Evolutionary conservation across 2,113 vertebrate species (phyloP), one percentile per base, ranked within the genome.

Genomic region (Phalacrocorax pelagicus): DNA sequence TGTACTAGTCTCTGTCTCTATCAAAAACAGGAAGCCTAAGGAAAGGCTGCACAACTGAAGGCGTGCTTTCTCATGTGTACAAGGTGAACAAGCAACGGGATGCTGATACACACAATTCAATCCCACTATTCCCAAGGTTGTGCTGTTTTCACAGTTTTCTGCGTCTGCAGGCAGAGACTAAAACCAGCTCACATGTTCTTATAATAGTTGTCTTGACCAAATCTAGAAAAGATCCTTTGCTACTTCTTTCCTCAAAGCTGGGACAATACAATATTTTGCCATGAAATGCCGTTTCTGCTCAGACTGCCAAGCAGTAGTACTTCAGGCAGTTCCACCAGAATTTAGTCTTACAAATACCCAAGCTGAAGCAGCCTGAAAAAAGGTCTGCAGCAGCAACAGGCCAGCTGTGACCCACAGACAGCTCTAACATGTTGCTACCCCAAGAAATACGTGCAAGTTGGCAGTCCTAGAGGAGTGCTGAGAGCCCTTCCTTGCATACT

Each of bases 41-140:
- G 88, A 90, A 78, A 77, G 59, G 20, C 22, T 63, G 62, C 29
- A 17, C 2, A 21, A 42, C 20, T 44, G 40, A 69, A 67, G 30
- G 12, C 0, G 1, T 12, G 9, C 54, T 44, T 69, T 74, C 46
- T 73, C 0, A 0, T 40, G 16, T 6, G 15, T 11, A 44, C 1
- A 2, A 10, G 9, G 4, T 40, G 42, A 57, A 73, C 49, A 29
- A 70, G 20, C 18, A 77, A 26, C 0, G 1, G 40, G 27, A 74
- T 44, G n/a, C 77, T 40, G 49, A 81, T 10, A 74, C 10, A 17
- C 17, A 34, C n/a, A 58, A 10, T 34, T 67, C 11, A 5, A 34
- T 12, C 17, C 21, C 3, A 4, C 23, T 49, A 3, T n/a, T 81
- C 51, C n/a, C 58, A 92, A 72, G 12, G 40, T 86, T 19, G 22